These are phyloP conservation scores for Brachylomia viminalis DNA, from an alignment of 2,888 invertebrate genomes.

Conservation along the genomic window DNA sequence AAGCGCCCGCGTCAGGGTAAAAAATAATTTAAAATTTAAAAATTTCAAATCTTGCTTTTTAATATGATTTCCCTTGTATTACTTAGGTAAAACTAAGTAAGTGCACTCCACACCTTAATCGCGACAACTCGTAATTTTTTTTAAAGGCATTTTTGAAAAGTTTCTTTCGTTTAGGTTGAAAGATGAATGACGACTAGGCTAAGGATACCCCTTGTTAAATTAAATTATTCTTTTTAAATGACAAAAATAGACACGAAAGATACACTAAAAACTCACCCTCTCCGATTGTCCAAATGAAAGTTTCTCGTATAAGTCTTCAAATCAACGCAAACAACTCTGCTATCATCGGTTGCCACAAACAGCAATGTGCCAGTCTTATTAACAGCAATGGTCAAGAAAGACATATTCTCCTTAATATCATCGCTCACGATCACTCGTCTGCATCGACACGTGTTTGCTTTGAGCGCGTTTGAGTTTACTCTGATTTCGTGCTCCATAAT, in stretches of 20 bases:
- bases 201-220: background rate
- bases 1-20: too few species aligned
- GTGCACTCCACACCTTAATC: too few species aligned
- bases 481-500: conserved; percentile 81
- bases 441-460: conserved; percentile 73
- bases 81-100: too few species aligned
- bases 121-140: background rate
- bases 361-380: conserved; percentile 84
- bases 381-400: conserved; percentile 81
- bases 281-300: conserved; percentile 85
- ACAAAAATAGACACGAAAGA: background rate
- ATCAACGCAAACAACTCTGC: conserved; percentile 83
- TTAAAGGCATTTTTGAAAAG: background rate
- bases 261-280: conserved; percentile 80
- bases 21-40: too few species aligned
- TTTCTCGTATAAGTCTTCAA: conserved; percentile 80
- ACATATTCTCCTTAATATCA: conserved; percentile 79
- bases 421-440: conserved; percentile 76
- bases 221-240: background rate
- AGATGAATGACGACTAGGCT: background rate
- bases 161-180: background rate
- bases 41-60: background rate
- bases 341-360: conserved; percentile 86
- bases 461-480: conserved; percentile 70
- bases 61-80: background rate